Percentiles rank a stretch among this genome's conserved stretches.
These are phyloP conservation scores for Lepidurus apus DNA, from an alignment of 1,140 invertebrate species.

Conservation along the genomic window DNA sequence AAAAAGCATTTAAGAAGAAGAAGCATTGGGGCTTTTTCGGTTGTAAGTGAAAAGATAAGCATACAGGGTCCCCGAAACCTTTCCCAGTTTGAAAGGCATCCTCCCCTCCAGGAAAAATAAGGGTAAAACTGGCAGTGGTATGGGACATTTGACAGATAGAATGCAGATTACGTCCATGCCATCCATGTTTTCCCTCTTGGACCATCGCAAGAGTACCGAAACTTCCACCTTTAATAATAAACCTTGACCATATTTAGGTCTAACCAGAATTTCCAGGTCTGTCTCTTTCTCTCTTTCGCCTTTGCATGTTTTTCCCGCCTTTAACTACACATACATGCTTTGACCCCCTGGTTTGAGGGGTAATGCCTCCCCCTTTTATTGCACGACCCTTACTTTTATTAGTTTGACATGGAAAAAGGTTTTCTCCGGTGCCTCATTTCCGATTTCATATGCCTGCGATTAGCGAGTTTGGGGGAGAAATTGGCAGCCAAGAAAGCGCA, in stretches of 20 bases:
- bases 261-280: neutral
- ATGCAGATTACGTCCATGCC: slow-evolving; percentile 10
- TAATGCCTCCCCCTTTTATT: neutral
- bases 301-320: neutral
- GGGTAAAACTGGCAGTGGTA: slow-evolving; percentile 8
- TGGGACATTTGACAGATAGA: slow-evolving; percentile 21
- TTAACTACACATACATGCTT: neutral
- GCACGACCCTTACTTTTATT: neutral
- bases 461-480: neutral
- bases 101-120: neutral
- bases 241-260: slow-evolving; percentile 19
- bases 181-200: neutral
- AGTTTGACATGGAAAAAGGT: neutral
- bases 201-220: neutral
- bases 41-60: slow-evolving; percentile 20
- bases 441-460: neutral
- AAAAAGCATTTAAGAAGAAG: neutral
- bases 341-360: neutral
- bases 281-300: neutral
- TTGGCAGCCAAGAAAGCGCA: neutral
- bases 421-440: neutral
- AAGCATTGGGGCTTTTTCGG: neutral
- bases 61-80: neutral
- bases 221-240: slow-evolving; percentile 18
- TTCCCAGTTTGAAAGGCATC: neutral